Base-by-base conservation (phyloP, 2,797 vertebrate genomes). In the Coendou prehensilis region DNA sequence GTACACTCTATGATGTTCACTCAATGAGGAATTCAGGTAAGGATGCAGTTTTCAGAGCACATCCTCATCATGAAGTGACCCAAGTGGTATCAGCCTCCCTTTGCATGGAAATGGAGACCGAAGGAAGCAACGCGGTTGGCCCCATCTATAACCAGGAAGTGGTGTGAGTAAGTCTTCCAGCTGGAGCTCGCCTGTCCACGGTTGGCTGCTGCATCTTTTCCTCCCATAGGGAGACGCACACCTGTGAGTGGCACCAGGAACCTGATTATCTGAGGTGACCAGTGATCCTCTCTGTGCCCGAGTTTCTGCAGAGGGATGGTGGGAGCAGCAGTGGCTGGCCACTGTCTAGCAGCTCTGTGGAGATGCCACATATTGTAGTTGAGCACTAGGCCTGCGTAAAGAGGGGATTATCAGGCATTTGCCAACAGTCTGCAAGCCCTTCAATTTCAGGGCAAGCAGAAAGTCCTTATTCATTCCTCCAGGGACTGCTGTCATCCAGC, bases 351-450 rank as follows among this genome's bases (percentile, higher is more conserved):
- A 69, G 1, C 23, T 94, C 75, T 96, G 57, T 67, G 9, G 14
- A 73, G 61, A 73, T 59, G 7, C 17, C 41, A 15, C n/a, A 6
- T 22, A 7, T 64, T 41, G 47, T 57, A 67, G 47, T 41, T 79
- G 6, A 1, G 52, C 37, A 79, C 67, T 56, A 88, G 61, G 20
- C 20, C 63, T 61, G 9, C 26, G 91, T 91, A n/a, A 52, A 71
- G 56, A 63, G 30, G 17, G 63, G 41, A 20, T 87, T 76, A 47
- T 64, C 78, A 56, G 54, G 15, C 87, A 30, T 76, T 85, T 94
- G 79, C 89, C 86, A 96, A 50, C 15, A 14, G n/a, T 82, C 37
- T 91, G 45, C 45, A 23, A 95, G 78, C 47, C 73, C 69, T 89
- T 89, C 56, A 5, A 11, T 84, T 69, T 75, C 59, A 91, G 41